These are phyloP conservation scores for Heliconius cydno DNA, from an alignment of 2,888 invertebrate genomes.

Conservation along the genomic window DNA sequence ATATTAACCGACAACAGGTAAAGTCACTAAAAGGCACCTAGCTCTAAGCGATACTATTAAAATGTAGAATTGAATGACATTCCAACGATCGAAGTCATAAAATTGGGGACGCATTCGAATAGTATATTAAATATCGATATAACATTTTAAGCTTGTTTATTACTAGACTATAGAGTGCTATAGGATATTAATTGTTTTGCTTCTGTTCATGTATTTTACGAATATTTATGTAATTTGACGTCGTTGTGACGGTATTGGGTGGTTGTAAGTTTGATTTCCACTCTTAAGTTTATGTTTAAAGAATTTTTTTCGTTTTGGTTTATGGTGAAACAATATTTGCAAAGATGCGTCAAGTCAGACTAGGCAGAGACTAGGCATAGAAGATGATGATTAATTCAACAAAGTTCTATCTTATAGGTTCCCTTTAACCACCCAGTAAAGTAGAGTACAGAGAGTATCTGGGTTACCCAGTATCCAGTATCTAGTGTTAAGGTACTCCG, in stretches of 20 bases:
- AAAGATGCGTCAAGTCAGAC: too few relatives aligned
- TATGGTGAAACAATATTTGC: too few relatives aligned
- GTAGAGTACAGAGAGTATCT: too few relatives aligned
- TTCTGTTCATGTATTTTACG: conserved; percentile 6
- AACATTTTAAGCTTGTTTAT: conserved; percentile 9
- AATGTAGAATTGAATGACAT: conserved; percentile 46
- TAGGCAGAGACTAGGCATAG: too few relatives aligned
- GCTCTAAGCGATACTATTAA: conserved; percentile 23
- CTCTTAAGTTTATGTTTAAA: not conserved
- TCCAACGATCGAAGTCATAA: conserved; percentile 54
- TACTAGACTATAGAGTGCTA: not conserved
- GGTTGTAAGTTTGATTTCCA: not conserved
- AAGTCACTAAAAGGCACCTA: not conserved
- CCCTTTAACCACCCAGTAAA: too few relatives aligned
- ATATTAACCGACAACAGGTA: not conserved
- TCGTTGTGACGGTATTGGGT: not conserved
- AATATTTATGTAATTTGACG: not conserved
- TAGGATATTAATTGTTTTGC: conserved; percentile 11
- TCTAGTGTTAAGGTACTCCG: not conserved
- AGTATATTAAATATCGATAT: conserved; percentile 51
- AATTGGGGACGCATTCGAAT: conserved; percentile 57
- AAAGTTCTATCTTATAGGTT: too few relatives aligned
- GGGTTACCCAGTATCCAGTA: not conserved
- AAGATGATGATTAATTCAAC: too few relatives aligned
- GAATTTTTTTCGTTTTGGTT: too few relatives aligned